Conservation (phyloP, 1,140 invertebrate genomes). For the Gryon sp. region DNA sequence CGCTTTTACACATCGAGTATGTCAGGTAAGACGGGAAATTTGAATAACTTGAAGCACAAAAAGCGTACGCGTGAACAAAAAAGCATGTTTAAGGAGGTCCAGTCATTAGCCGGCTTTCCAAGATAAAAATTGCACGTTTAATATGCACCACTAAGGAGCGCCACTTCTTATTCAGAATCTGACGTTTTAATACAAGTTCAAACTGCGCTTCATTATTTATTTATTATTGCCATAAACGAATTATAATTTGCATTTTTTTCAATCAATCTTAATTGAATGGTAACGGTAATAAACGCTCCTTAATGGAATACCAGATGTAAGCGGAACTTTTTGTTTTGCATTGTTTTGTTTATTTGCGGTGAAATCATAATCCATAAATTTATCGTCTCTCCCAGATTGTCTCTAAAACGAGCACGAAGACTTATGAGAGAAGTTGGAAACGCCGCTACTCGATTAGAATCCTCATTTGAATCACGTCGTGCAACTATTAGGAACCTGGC, state of each 20-base stretch:
- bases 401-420: conserved; percentile 73
- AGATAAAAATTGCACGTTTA: conserved; percentile 25
- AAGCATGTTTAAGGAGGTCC: conserved; percentile 24
- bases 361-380: conserved; percentile 44
- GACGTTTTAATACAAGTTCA: conserved; percentile 17
- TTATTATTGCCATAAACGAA: conserved; percentile 13
- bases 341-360: conserved; percentile 7
- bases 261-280: conserved; percentile 28
- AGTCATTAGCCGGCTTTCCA: conserved; percentile 49
- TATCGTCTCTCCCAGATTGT: conserved; percentile 66
- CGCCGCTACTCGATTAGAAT: conserved; percentile 76
- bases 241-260: conserved; percentile 27
- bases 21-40: conserved; percentile 68
- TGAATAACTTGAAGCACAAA: conserved; percentile 46
- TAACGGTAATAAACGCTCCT: conserved; percentile 12
- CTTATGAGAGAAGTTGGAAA: conserved; percentile 77
- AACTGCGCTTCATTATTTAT: conserved; percentile 4
- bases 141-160: conserved; percentile 13
- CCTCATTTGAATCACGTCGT: conserved; percentile 76
- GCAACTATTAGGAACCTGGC: conserved; percentile 77
- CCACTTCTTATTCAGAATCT: conserved; percentile 7
- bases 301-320: conserved; percentile 7
- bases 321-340: conserved; percentile 5
- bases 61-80: conserved; percentile 23
- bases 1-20: conserved; percentile 73